These are phyloP conservation scores for Drosophila littoralis DNA, from an alignment of 1,140 invertebrate genomes.

Conservation along the genomic window DNA sequence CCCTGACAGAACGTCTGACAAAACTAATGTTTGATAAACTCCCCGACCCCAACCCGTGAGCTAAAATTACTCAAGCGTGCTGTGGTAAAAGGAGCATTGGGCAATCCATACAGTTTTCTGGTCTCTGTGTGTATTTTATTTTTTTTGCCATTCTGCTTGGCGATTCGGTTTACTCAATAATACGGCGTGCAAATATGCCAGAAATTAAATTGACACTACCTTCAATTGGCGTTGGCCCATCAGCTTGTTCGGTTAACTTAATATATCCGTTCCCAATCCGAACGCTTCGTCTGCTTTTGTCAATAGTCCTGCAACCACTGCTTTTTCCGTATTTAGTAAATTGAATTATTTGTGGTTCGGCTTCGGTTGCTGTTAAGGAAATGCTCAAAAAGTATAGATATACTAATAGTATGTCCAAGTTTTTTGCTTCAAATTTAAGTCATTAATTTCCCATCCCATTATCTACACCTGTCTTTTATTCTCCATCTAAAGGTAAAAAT, in stretches of 20 bases:
- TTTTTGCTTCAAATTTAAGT: no score
- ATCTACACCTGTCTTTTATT: no score
- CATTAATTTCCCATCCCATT: no score
- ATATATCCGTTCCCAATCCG: conserved; percentile 37
- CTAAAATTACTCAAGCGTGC: conserved; percentile 13
- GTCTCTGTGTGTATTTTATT: neutral
- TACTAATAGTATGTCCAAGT: no score
- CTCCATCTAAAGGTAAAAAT: no score
- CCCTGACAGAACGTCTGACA: conserved; percentile 10
- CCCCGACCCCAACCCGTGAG: neutral
- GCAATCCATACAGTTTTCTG: conserved; percentile 7
- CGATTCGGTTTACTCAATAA: conserved; percentile 13
- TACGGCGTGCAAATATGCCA: conserved; percentile 19
- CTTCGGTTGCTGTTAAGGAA: neutral
- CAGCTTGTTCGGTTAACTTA: conserved; percentile 17
- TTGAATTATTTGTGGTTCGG: neutral
- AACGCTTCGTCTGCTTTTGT: neutral
- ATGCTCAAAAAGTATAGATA: neutral
- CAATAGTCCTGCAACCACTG: neutral
- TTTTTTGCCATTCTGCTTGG: neutral
- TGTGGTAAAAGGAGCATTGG: neutral
- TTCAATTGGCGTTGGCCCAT: conserved; percentile 2
- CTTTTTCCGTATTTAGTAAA: neutral
- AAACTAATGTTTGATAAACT: conserved; percentile 27
- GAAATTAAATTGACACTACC: conserved; percentile 49